A percentile compares a stretch with the other conserved stretches of the same genome.
Conservation (phyloP, 2,113 vertebrate genomes). For the Acrocephalus kingi region DNA sequence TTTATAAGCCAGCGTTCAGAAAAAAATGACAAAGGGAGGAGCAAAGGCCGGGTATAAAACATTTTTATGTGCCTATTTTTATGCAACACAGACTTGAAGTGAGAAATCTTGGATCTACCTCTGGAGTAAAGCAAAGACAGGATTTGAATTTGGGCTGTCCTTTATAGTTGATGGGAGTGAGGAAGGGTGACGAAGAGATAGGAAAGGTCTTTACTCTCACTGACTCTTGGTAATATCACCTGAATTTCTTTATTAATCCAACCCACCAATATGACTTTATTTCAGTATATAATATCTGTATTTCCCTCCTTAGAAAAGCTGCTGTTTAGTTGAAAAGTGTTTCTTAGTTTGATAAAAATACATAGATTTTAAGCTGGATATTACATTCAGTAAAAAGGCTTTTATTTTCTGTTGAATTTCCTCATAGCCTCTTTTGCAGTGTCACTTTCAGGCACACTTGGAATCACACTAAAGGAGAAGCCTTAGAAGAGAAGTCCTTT, state of each 20-base stretch:
- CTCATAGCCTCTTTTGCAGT: not conserved
- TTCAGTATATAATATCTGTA: not conserved
- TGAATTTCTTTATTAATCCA: not conserved
- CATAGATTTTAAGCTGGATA: not conserved
- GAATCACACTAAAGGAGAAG: not conserved
- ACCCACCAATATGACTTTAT: not conserved
- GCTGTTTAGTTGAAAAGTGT: not conserved
- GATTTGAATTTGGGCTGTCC: not conserved
- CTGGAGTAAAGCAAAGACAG: not conserved
- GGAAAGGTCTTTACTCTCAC: not conserved
- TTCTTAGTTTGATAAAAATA: not conserved
- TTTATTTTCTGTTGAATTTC: not conserved
- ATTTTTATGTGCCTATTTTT: not conserved
- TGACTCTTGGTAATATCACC: not conserved
- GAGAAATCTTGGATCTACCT: not conserved
- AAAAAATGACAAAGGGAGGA: not conserved
- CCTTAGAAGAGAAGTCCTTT: not conserved
- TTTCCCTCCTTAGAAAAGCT: not conserved
- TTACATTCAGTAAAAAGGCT: not conserved
- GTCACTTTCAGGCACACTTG: not conserved
- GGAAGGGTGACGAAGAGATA: not conserved
- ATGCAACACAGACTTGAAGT: no score
- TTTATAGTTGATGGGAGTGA: not conserved
- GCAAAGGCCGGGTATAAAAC: not conserved
- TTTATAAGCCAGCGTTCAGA: not conserved